Evolutionary conservation across 2,113 vertebrate genomes (phyloP).

Genomic region (Zapornia atra): DNA sequence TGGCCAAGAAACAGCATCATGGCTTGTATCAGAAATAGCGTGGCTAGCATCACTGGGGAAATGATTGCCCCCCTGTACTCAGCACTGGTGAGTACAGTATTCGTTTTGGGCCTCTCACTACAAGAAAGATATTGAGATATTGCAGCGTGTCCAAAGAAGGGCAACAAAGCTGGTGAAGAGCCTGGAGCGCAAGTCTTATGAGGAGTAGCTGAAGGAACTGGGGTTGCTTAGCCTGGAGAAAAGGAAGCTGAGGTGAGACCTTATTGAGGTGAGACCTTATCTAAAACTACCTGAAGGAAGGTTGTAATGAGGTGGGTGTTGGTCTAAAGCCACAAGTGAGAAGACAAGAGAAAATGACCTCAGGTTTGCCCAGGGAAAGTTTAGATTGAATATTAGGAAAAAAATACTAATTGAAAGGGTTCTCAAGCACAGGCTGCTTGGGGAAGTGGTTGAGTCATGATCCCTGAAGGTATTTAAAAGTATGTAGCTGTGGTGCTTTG

Average conservation of each 20-base stretch:
- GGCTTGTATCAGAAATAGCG: background rate
- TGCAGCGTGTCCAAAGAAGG: too few species aligned
- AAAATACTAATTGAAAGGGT: background rate
- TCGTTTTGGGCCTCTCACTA: too few species aligned
- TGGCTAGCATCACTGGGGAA: background rate
- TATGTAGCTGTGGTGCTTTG: fast-evolving
- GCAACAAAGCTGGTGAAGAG: too few species aligned
- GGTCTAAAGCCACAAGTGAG: too few species aligned
- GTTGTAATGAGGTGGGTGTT: background rate
- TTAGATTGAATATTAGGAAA: too few species aligned
- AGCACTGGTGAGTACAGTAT: background rate
- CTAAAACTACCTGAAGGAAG: background rate
- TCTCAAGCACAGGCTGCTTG: background rate
- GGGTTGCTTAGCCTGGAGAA: background rate
- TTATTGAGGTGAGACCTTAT: background rate
- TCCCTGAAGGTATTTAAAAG: too few species aligned
- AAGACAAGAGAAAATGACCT: too few species aligned
- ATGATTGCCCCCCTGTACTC: fast-evolving
- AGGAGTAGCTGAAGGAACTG: background rate
- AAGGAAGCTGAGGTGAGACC: background rate
- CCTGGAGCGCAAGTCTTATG: too few species aligned
- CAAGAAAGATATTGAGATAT: too few species aligned
- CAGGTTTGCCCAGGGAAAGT: too few species aligned
- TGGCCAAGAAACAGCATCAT: background rate
- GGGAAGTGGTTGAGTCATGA: background rate